Evolutionary conservation across 2,113 vertebrate genomes (phyloP), one percentile per base, ranked within the genome.

Genomic region (Plotosus lineatus): DNA sequence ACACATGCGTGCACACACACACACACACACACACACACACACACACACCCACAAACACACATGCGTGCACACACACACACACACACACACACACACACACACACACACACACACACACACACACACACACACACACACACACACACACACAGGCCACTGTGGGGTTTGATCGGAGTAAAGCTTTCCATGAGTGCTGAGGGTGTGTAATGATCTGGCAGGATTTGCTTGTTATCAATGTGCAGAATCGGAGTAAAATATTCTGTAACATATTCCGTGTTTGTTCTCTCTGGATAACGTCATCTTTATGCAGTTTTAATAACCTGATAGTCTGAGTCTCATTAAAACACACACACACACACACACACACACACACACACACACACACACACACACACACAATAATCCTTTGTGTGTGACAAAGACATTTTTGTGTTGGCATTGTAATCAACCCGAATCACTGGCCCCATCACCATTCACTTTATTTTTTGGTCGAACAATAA

Each of bases 201-300:
- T 21, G 26, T 81, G 40, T 75, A 82, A 82, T 68, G 60, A 42
- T 28, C 56, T 51, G 69, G 71, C 68, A 74, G 60, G 40, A 40
- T 38, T 56, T 50, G 42, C 33, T 74, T 48, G 53, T 81, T 78
- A 74, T 44, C 74, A 69, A 33, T 3, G 23, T 19, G 12, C 36
- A 71, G 53, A 17, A 6, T 21, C n/a, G 53, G 28, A 40, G 58
- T 78, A 50, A 79, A 65, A 63, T 75, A n/a, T n/a, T n/a, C n/a
- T n/a, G n/a, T n/a, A 46, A 28, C 33, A 61, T 21, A 40, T 50
- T 28, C 31, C 17, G 17, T 33, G 17, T 75, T 14, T 4, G 31
- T 44, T 51, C 2, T 7, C 12, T 65, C 60, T 50, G 31, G 28
- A 21, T 65, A 65, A 51, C 26, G 44, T 65, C 42, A 65, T 26